phyloP scores from a whole-genome alignment of 2,797 vertebrate genomes.

The Crocodylus rhombifer region DNA sequence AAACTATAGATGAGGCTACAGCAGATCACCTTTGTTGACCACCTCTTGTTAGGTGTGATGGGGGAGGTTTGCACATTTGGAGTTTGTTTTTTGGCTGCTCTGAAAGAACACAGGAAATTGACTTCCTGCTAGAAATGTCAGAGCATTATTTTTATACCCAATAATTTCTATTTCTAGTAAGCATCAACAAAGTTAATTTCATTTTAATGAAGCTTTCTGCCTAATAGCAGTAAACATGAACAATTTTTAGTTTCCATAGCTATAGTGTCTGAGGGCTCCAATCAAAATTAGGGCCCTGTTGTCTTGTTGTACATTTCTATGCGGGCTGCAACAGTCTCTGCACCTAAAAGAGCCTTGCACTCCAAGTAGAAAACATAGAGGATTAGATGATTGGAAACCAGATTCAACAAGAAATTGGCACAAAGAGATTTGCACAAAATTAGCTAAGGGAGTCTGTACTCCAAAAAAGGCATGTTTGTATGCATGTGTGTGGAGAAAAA shows the following conservation, averaged over 20 bases:
- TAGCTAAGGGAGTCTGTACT: neutral
- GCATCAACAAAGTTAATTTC: neutral
- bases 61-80: neutral
- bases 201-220: neutral
- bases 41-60: neutral
- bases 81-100: neutral
- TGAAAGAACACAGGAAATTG: neutral
- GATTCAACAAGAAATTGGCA: neutral
- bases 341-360: rapidly evolving
- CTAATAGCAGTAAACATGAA: neutral
- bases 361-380: neutral
- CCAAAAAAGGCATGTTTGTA: too few species aligned
- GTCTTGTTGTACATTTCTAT: too few species aligned
- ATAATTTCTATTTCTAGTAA: neutral
- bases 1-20: neutral
- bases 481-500: neutral
- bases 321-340: neutral
- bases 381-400: neutral
- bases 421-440: neutral
- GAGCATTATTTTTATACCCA: neutral
- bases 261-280: neutral
- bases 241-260: neutral
- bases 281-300: neutral
- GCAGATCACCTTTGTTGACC: neutral
- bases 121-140: neutral